A percentile compares a stretch with the other conserved stretches of the same genome.
Evolutionary conservation across 2,113 vertebrate genomes (phyloP).

Genomic region (Haliaeetus leucogaster): DNA sequence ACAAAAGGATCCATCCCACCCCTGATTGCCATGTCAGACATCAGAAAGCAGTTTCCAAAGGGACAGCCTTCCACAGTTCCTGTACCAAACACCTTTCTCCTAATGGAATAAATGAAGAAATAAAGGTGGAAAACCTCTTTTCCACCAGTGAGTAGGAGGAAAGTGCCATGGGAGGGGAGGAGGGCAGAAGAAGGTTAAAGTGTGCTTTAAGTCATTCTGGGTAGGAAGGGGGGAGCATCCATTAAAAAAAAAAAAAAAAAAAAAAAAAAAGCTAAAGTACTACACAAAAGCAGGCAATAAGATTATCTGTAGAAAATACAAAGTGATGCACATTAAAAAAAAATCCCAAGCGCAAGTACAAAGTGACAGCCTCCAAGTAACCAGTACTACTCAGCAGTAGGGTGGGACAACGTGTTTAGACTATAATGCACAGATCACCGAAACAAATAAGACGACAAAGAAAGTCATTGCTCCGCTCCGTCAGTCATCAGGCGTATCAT

Average conservation of each 20-base stretch:
- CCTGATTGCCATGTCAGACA: fast-evolving
- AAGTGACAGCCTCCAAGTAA: neutral
- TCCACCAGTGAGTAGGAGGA: neutral
- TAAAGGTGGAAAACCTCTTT: neutral
- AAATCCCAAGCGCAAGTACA: neutral
- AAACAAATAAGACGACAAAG: neutral
- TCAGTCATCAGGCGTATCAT: neutral
- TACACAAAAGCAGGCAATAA: neutral
- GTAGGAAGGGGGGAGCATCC: neutral
- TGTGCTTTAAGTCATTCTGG: neutral
- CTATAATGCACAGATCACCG: neutral
- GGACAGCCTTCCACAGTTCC: neutral
- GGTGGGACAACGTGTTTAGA: neutral
- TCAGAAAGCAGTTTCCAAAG: neutral
- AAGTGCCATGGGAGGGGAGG: neutral
- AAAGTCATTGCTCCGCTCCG: neutral
- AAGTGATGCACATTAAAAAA: neutral
- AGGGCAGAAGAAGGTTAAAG: neutral
- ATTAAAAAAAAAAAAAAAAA: neutral
- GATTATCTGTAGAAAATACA: neutral
- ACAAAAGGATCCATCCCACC: neutral
- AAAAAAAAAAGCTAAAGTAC: neutral
- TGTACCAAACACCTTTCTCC: neutral
- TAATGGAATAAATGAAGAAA: neutral
- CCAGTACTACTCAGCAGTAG: neutral